phyloP scores from a whole-genome alignment of 2,797 vertebrate species.

The Botia almorhae region DNA sequence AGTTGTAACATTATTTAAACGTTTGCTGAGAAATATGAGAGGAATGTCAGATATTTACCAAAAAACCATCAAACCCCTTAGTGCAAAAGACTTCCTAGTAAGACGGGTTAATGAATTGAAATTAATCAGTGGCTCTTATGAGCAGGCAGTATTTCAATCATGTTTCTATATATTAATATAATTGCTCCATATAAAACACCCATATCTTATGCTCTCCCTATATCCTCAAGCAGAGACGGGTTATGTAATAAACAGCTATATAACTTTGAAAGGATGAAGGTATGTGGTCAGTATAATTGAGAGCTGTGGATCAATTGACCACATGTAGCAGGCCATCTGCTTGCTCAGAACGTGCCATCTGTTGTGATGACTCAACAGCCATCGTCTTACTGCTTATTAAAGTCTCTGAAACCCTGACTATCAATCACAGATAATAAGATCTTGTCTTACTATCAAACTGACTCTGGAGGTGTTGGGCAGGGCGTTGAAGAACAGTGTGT shows the following conservation, averaged over 20 bases:
- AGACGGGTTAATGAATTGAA: too few species aligned
- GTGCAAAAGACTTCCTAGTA: too few species aligned
- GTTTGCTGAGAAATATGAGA: too few species aligned
- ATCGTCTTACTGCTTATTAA: slow-evolving; percentile 21
- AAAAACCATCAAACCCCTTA: too few species aligned
- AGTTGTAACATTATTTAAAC: too few species aligned
- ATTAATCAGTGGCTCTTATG: too few species aligned
- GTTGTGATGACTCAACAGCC: slow-evolving; percentile 47
- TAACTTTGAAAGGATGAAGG: slow-evolving; percentile 16
- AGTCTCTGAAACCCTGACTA: slow-evolving; percentile 28
- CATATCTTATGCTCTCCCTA: too few species aligned
- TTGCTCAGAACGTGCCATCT: slow-evolving; percentile 39
- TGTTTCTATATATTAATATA: too few species aligned
- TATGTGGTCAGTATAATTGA: slow-evolving; percentile 29
- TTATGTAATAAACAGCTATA: background rate
- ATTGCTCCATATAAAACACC: too few species aligned
- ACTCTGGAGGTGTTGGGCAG: slow-evolving; percentile 11
- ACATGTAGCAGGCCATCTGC: slow-evolving; percentile 50
- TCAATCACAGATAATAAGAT: slow-evolving; percentile 42
- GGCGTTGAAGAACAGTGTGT: background rate
- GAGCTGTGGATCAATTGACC: slow-evolving; percentile 26
- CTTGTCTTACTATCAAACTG: background rate
- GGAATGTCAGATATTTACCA: too few species aligned
- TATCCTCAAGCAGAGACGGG: too few species aligned
- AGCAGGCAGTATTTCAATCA: too few species aligned